Conservation (phyloP, 2,113 vertebrate species). For the Amblyopsis rosae region DNA sequence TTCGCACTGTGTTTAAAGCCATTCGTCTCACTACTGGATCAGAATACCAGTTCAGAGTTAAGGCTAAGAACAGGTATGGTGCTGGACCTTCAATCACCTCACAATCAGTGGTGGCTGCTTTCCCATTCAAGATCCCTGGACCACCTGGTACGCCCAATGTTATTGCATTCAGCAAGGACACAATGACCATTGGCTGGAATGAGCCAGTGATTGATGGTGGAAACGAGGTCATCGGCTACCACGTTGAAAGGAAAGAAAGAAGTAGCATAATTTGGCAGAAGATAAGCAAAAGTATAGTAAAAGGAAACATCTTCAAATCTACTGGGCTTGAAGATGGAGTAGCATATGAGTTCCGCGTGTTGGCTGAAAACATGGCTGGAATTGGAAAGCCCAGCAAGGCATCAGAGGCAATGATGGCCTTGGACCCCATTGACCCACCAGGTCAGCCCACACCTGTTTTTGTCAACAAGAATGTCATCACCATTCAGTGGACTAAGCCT, state of each 20-base stretch:
- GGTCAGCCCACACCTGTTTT: slow-evolving; percentile 88
- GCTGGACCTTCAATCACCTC: slow-evolving; percentile 88
- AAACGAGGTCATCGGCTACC: slow-evolving; percentile 94
- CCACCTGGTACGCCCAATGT: slow-evolving; percentile 94
- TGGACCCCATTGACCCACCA: slow-evolving; percentile 95
- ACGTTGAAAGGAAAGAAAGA: slow-evolving; percentile 95
- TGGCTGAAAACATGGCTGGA: slow-evolving; percentile 95
- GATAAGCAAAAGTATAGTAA: slow-evolving; percentile 87
- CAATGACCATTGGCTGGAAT: slow-evolving; percentile 95
- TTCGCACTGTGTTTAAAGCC: slow-evolving; percentile 94
- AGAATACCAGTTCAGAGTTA: slow-evolving; percentile 96
- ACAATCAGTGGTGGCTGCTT: slow-evolving; percentile 86
- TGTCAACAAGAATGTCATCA: slow-evolving; percentile 89
- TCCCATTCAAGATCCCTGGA: slow-evolving; percentile 94
- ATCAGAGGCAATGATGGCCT: slow-evolving; percentile 88
- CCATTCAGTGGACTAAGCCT: slow-evolving; percentile 94
- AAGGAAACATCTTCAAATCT: slow-evolving; percentile 93
- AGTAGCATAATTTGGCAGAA: slow-evolving; percentile 93
- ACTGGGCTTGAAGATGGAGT: slow-evolving; percentile 89
- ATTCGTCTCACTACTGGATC: slow-evolving; percentile 87
- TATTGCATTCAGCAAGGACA: slow-evolving; percentile 90
- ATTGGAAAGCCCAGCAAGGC: slow-evolving; percentile 95
- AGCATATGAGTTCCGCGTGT: slow-evolving; percentile 96
- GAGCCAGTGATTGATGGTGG: slow-evolving; percentile 95
- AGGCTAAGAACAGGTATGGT: slow-evolving; percentile 96